These are phyloP conservation scores for Gryllus longicercus DNA, from an alignment of 2,888 invertebrate genomes.

Conservation along the genomic window DNA sequence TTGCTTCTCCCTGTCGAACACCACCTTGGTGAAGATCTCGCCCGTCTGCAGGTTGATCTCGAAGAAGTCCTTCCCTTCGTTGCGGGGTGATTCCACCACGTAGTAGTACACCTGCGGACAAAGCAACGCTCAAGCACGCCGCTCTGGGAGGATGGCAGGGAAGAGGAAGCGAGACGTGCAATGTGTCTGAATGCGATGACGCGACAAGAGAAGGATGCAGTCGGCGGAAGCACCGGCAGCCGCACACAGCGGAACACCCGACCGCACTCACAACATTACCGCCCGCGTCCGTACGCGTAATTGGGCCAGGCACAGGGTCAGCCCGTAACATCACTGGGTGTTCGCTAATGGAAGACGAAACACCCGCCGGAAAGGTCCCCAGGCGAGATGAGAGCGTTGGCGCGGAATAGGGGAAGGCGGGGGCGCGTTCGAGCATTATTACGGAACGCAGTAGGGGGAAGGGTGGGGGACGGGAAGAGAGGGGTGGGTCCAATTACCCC, in stretches of 20 bases:
- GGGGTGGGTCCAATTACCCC: not conserved
- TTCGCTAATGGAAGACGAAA: constrained; percentile 11
- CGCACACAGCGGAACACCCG: not conserved
- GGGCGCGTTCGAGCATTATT: not conserved
- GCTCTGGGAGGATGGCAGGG: no score
- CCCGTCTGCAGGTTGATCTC: constrained; percentile 95
- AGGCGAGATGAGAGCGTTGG: not conserved
- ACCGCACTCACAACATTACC: constrained; percentile 17
- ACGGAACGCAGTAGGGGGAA: not conserved
- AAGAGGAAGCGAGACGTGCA: not conserved
- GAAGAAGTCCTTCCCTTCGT: constrained; percentile 93
- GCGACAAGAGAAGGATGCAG: not conserved
- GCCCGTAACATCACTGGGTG: not conserved
- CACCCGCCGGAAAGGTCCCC: not conserved
- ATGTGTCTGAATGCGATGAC: not conserved
- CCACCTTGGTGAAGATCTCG: constrained; percentile 89
- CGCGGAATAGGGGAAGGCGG: not conserved
- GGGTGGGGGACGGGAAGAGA: not conserved
- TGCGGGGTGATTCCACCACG: constrained; percentile 85
- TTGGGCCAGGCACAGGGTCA: not conserved
- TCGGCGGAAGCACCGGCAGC: not conserved
- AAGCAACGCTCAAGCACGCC: constrained; percentile 3
- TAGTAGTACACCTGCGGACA: constrained; percentile 81
- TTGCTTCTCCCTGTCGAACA: constrained; percentile 97
- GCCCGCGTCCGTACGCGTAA: not conserved